Percentiles rank a stretch among this genome's conserved stretches.
These are phyloP conservation scores for Lycaena phlaeas DNA, from an alignment of 2,888 invertebrate species.

Conservation along the genomic window DNA sequence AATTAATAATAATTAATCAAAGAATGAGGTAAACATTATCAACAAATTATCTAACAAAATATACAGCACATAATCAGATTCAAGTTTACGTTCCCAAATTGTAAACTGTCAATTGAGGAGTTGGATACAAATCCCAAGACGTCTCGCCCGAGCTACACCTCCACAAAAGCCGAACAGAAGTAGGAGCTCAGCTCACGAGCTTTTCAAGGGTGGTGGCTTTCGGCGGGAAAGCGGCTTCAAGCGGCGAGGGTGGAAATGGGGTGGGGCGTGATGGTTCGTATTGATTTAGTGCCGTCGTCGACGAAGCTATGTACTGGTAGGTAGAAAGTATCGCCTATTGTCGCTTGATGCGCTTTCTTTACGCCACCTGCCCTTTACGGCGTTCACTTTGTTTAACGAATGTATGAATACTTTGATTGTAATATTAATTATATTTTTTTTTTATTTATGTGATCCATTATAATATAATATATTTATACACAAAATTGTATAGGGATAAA, in stretches of 20 bases:
- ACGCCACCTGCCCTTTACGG: slow-evolving; percentile 20
- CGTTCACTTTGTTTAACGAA: not conserved
- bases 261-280: slow-evolving; percentile 69
- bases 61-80: not conserved
- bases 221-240: slow-evolving; percentile 65
- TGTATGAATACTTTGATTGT: too few relatives aligned
- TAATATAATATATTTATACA: too few relatives aligned
- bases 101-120: slow-evolving; percentile 59
- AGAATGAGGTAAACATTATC: not conserved
- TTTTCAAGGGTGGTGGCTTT: slow-evolving; percentile 73
- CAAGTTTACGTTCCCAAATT: slow-evolving; percentile 27
- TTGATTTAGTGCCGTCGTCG: slow-evolving; percentile 75
- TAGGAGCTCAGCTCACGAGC: slow-evolving; percentile 72
- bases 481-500: too few relatives aligned
- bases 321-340: slow-evolving; percentile 51
- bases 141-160: slow-evolving; percentile 62
- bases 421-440: too few relatives aligned
- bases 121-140: slow-evolving; percentile 65
- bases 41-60: too few relatives aligned
- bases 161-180: slow-evolving; percentile 73
- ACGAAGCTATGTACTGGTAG: slow-evolving; percentile 66
- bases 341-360: slow-evolving; percentile 71
- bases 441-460: too few relatives aligned
- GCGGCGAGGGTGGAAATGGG: slow-evolving; percentile 29
- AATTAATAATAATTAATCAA: too few relatives aligned